These are phyloP conservation scores for Heliconius hortense DNA, from an alignment of 2,888 invertebrate species.

Conservation along the genomic window DNA sequence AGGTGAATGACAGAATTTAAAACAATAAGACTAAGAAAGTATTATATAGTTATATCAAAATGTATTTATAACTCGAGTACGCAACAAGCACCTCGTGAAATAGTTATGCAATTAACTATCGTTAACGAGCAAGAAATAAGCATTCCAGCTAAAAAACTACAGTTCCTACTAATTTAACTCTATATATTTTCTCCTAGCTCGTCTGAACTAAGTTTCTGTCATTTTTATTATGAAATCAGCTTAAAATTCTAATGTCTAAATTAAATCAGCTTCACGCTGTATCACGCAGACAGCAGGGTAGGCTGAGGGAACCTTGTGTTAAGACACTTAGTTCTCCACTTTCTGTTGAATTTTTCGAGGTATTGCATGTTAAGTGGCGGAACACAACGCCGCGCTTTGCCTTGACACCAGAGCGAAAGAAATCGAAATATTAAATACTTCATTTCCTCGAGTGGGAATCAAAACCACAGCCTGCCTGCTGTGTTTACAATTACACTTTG, in stretches of 20 bases:
- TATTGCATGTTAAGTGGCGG: no score
- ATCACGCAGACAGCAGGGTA: no score
- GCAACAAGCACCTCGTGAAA: slow-evolving; percentile 20
- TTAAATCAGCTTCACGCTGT: no score
- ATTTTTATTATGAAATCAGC: neutral
- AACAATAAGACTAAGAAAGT: slow-evolving; percentile 1
- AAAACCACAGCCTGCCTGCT: no score
- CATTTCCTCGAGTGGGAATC: no score
- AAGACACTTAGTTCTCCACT: no score
- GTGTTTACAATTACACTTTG: no score
- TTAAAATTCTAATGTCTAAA: neutral
- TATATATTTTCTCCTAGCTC: neutral
- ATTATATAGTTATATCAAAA: slow-evolving; percentile 17
- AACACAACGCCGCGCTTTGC: no score
- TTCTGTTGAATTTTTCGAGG: no score
- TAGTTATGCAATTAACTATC: slow-evolving; percentile 25
- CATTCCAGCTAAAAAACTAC: slow-evolving; percentile 15
- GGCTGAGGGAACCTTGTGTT: no score
- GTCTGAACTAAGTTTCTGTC: neutral
- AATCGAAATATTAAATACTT: no score
- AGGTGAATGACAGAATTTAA: slow-evolving; percentile 17
- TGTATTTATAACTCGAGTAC: slow-evolving; percentile 15
- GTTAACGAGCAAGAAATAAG: slow-evolving; percentile 25
- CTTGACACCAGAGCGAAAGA: no score
- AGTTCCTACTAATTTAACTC: slow-evolving; percentile 7